Evolutionary conservation across 2,113 vertebrate species (phyloP), one percentile per base, ranked within the genome.

Genomic region (Gobius niger): DNA sequence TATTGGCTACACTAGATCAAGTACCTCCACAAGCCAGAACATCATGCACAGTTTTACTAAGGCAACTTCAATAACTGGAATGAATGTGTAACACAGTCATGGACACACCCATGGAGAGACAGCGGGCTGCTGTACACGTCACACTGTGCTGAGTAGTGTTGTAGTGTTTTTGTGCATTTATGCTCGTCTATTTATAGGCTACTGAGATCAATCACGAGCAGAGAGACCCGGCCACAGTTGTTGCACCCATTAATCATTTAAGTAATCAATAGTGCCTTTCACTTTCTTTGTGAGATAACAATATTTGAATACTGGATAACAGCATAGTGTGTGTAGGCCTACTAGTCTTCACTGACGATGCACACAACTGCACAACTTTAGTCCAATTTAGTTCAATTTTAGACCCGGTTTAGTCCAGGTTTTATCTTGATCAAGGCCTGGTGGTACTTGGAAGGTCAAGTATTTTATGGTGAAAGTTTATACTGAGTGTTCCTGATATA

Each of bases 11-110:
- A 83, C 77, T 42, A 79, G 75, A 81, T 74, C 70, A 81, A 76
- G 79, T 76, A 80, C 56, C 54, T 85, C 72, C 76, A 87, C 84
- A 82, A 85, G 74, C 70, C 67, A 75, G 82, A 44, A 76, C 50
- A 72, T 80, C 84, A 90, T 88, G 83, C 87, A 85, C 75, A 70
- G 62, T 82, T 84, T 46, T 77, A 87, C 85, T 88, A 89, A 89
- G 87, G 89, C 89, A 90, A 87, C 85, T 79, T 85, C 70, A 82
- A 81, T 63, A 73, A 77, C 68, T 69, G 63, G 52, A 63, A 52
- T 65, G 52, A 80, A 63, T 67, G 54, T 18, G 16, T 63, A 79
- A 81, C 66, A 78, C 75, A 62, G 79, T 54, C 18, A 52, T 63
- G 41, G 69, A 60, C 54, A 53, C 62, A 46, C 57, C 67, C 69